phyloP scores from a whole-genome alignment of 2,888 invertebrate genomes.

The Drosophila kambysellisi region DNA sequence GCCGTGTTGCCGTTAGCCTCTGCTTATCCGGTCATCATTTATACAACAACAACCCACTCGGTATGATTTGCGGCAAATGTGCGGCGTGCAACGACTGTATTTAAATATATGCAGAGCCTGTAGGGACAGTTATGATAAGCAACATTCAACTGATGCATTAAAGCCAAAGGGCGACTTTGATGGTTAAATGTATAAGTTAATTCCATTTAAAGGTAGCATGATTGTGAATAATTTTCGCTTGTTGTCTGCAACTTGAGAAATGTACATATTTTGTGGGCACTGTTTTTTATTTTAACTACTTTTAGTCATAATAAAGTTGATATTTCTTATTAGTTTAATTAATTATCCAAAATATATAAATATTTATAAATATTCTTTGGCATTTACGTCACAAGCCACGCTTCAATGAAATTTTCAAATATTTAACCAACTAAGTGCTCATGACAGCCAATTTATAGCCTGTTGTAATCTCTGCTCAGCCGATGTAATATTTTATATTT shows the following conservation, averaged over 20 bases:
- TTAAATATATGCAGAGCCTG: conserved; percentile 27
- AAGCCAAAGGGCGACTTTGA: conserved; percentile 18
- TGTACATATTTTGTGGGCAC: too few species aligned
- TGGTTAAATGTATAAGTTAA: conserved; percentile 23
- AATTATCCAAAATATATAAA: conserved; percentile 6
- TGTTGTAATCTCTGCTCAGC: not conserved
- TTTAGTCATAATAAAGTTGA: conserved; percentile 35
- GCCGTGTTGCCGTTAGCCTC: not conserved
- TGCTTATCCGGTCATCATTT: not conserved
- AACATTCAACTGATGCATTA: conserved; percentile 30
- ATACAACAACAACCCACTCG: not conserved
- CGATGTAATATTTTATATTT: not conserved
- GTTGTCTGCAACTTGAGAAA: not conserved
- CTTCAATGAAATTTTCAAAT: conserved; percentile 45
- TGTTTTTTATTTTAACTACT: not conserved
- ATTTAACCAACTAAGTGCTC: conserved; percentile 30
- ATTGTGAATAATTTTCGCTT: conserved; percentile 18
- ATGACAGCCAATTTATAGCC: not conserved
- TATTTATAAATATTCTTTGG: conserved; percentile 20
- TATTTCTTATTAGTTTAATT: conserved; percentile 23
- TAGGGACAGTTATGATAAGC: not conserved
- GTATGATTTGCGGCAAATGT: conserved; percentile 22
- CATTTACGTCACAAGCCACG: conserved; percentile 12
- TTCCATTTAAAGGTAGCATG: conserved; percentile 21
- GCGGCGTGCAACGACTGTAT: conserved; percentile 27